Base-by-base conservation (phyloP, 1,140 invertebrate genomes). In the Ladona fulva region DNA sequence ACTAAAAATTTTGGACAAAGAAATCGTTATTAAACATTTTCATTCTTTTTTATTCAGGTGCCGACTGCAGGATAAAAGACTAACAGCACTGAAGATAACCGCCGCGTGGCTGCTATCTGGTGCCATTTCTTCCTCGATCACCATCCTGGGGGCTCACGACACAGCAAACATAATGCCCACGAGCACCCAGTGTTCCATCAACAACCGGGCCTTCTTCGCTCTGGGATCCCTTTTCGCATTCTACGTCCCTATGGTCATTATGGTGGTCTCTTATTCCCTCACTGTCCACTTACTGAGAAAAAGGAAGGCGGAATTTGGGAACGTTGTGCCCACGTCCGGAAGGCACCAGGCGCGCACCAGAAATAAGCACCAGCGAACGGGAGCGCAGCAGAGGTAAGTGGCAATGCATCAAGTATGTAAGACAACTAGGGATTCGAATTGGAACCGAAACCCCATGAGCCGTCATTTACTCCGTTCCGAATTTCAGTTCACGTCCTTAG, bases 201-300 rank as follows among this genome's bases (percentile, higher is more conserved):
- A 94, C 85, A 96, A 95, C 85, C 87, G 92, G 16, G 88, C 92
- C 14, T 96, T 95, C 86, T 94, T 94, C 87, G 91, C 95, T 6
- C 94, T 95, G 81, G 94, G 94, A 0, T 97, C 95, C 0, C 85
- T 97, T 80, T 90, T 97, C 74, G 95, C 89, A 42, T 98, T 98
- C 86, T 97, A 97, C 86, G 92, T 98, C 74, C 96, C 96, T 0
- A 95, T 98, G 90, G 85, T 95, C 59, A 94, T 95, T 76, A 96
- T 96, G 94, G 90, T 96, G 37, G 89, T 94, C 29, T 95, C 95
- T 0, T 97, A 97, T 82, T 90, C 93, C 0, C 87, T 97, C 25
- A 98, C 96, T 0, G 94, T 97, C 11, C 91, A 93, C 78, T 85
- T 97, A 76, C 86, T 97, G 42, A 88, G 93, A 29, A 66, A 22